Evolutionary conservation across 1,140 invertebrate species (phyloP).

Genomic region (Panonychus citri): DNA sequence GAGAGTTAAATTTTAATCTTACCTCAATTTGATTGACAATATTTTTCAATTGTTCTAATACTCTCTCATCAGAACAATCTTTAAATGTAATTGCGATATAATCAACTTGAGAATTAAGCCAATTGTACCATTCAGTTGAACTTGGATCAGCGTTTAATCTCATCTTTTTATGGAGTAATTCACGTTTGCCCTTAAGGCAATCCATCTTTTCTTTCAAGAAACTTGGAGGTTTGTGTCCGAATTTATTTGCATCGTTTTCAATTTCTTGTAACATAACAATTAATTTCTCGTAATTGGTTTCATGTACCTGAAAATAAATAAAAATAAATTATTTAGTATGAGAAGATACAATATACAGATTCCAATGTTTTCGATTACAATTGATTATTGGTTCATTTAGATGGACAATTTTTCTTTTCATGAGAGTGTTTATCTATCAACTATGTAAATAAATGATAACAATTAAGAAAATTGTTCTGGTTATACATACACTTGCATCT

Average conservation of each 20-base stretch:
- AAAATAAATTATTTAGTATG: background rate
- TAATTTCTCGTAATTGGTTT: background rate
- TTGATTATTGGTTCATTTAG: too few species aligned
- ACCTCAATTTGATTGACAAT: background rate
- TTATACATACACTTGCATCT: too few species aligned
- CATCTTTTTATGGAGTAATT: background rate
- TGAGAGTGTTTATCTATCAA: too few species aligned
- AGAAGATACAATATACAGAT: too few species aligned
- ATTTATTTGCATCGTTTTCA: background rate
- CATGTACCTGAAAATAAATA: background rate
- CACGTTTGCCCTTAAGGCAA: background rate
- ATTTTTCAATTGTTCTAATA: background rate
- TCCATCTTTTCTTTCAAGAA: background rate
- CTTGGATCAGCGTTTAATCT: background rate
- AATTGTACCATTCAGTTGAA: background rate
- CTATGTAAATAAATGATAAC: too few species aligned
- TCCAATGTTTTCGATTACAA: too few species aligned
- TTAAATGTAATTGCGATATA: background rate
- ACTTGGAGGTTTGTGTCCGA: background rate
- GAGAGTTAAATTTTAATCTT: background rate
- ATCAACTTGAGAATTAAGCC: background rate
- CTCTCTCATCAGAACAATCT: background rate
- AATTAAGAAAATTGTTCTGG: too few species aligned
- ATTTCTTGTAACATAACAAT: background rate
- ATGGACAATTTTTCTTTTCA: too few species aligned